A percentile compares a stretch with the other conserved stretches of the same genome.
These are phyloP conservation scores for Cacatua alba DNA, from an alignment of 2,113 vertebrate genomes.

Conservation along the genomic window DNA sequence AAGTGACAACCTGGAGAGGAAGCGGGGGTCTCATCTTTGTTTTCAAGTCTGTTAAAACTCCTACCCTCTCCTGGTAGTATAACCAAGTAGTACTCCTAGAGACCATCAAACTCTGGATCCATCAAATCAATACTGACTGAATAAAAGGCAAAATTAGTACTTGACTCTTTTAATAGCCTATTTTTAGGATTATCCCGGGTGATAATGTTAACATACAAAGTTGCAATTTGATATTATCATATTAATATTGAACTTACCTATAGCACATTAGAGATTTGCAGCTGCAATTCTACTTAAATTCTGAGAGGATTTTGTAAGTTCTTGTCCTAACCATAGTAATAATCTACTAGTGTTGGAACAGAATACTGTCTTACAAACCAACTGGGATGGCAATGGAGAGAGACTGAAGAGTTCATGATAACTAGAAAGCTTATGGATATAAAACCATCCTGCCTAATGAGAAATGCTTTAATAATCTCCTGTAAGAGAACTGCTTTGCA, in stretches of 20 bases:
- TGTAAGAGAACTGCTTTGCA: background rate
- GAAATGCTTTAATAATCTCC: background rate
- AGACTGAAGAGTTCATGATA: background rate
- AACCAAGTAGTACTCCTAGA: background rate
- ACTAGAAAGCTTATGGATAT: background rate
- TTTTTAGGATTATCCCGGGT: background rate
- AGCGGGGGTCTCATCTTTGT: background rate
- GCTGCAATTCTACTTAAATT: background rate
- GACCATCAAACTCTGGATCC: background rate
- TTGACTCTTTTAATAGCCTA: background rate
- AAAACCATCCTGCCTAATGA: background rate
- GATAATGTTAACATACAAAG: background rate
- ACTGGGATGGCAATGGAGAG: background rate
- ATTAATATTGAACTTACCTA: background rate
- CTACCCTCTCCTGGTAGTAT: accelerated
- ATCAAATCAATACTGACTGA: background rate
- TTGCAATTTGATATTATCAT: background rate
- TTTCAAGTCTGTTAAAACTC: background rate
- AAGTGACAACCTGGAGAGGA: background rate
- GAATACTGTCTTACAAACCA: background rate
- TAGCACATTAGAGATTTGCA: background rate
- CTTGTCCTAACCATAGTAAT: background rate
- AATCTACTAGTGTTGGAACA: background rate
- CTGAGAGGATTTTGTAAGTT: background rate
- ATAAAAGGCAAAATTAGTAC: background rate